Conservation (phyloP, 2,113 vertebrate genomes). For the Pluvialis apricaria region DNA sequence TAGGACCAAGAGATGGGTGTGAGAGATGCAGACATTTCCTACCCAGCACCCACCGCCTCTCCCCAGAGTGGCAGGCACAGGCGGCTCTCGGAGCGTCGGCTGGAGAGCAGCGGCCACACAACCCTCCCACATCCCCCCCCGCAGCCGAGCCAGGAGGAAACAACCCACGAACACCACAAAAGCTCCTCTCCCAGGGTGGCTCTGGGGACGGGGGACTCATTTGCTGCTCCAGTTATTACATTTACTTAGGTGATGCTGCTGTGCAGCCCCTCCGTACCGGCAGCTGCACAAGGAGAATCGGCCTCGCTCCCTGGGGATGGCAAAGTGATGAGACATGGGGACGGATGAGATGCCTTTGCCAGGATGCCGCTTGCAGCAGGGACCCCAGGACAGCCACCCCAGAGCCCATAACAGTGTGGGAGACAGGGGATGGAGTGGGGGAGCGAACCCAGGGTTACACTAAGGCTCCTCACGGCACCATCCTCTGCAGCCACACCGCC, state of each 20-base stretch:
- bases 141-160: not conserved
- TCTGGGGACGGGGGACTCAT: not conserved
- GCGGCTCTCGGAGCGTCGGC: not conserved
- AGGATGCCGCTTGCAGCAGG: not conserved
- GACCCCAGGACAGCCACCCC: not conserved
- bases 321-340: not conserved
- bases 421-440: rapidly evolving
- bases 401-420: rapidly evolving
- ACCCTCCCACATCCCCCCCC: not conserved
- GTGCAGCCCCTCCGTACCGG: rapidly evolving
- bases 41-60: not conserved
- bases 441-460: rapidly evolving
- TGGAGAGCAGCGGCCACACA: not conserved
- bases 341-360: not conserved
- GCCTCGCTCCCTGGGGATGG: rapidly evolving
- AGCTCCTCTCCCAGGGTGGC: not conserved
- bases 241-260: not conserved
- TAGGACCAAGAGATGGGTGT: not conserved
- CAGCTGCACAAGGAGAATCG: not conserved
- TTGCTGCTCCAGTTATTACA: not conserved
- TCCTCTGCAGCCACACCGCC: not conserved
- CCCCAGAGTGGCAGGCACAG: not conserved
- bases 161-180: rapidly evolving
- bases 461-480: not conserved
- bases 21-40: not conserved